phyloP scores from a whole-genome alignment of 2,113 vertebrate genomes.

The Elephas maximus region DNA sequence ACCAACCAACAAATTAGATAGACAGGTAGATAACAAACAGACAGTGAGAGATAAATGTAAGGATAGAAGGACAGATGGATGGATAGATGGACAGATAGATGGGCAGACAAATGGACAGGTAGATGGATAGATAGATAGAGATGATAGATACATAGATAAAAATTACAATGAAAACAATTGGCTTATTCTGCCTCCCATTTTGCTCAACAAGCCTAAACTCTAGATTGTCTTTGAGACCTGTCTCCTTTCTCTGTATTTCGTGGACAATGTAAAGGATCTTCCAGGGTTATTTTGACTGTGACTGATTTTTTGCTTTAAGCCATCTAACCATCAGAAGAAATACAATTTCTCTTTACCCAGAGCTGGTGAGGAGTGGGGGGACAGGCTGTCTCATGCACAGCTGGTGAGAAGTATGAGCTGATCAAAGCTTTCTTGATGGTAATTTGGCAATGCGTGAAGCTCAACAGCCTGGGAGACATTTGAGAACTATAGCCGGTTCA shows the following conservation, averaged over 20 bases:
- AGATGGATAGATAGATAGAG: background rate
- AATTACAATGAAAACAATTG: background rate
- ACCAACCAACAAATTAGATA: background rate
- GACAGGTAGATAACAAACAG: background rate
- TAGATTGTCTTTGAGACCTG: background rate
- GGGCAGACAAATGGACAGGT: too few relatives aligned
- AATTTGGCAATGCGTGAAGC: background rate
- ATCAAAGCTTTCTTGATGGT: constrained; percentile 33
- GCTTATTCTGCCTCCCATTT: background rate
- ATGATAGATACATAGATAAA: background rate
- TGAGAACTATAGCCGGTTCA: constrained; percentile 33
- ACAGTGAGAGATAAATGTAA: background rate
- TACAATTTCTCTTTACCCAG: background rate
- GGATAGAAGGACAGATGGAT: background rate
- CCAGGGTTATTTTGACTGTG: background rate
- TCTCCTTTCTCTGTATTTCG: background rate
- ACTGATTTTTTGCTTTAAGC: constrained; percentile 9
- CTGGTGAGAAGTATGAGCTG: constrained; percentile 16
- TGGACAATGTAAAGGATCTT: background rate
- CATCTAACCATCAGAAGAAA: background rate
- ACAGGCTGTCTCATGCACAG: constrained; percentile 30
- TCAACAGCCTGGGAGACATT: background rate
- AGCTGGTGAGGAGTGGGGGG: background rate
- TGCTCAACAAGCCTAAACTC: background rate
- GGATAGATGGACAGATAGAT: background rate